phyloP scores from a whole-genome alignment of 2,888 invertebrate species.

The Euplexia lucipara region DNA sequence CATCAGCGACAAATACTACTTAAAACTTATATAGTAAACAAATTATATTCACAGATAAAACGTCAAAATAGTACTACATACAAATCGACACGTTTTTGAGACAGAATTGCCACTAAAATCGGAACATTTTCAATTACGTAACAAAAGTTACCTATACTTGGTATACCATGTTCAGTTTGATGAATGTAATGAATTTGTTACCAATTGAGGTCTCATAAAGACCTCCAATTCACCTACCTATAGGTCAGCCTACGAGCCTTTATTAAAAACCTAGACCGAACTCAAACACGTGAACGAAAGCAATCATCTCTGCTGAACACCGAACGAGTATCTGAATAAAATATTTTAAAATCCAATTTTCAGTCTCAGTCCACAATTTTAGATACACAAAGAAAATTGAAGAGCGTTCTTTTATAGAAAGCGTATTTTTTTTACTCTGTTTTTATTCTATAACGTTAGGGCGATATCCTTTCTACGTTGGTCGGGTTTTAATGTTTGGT shows the following conservation, averaged over 20 bases:
- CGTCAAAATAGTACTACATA: too few relatives aligned
- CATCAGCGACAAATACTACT: too few relatives aligned
- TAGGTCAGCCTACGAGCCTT: neutral
- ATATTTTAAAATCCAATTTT: conserved; percentile 43
- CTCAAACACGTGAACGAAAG: conserved; percentile 31
- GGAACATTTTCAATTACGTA: too few relatives aligned
- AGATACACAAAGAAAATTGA: conserved; percentile 41
- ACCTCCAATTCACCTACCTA: neutral
- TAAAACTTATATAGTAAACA: too few relatives aligned
- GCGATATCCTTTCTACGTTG: neutral
- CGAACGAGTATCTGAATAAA: conserved; percentile 33
- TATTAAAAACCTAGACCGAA: conserved; percentile 6
- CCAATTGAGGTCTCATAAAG: neutral
- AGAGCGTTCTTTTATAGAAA: conserved; percentile 14
- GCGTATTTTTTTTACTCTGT: conserved; percentile 17
- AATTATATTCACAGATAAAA: too few relatives aligned
- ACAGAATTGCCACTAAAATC: too few relatives aligned
- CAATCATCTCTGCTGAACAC: conserved; percentile 26
- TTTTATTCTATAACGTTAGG: conserved; percentile 11
- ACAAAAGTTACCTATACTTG: too few relatives aligned
- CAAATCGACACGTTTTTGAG: too few relatives aligned
- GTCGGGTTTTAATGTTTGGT: conserved; percentile 10
- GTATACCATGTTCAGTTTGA: too few relatives aligned
- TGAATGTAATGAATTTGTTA: too few relatives aligned
- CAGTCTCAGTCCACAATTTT: conserved; percentile 38